Evolutionary conservation across 1,140 invertebrate genomes (phyloP), one percentile per base, ranked within the genome.

Genomic region (Alviniconcha marisindica): DNA sequence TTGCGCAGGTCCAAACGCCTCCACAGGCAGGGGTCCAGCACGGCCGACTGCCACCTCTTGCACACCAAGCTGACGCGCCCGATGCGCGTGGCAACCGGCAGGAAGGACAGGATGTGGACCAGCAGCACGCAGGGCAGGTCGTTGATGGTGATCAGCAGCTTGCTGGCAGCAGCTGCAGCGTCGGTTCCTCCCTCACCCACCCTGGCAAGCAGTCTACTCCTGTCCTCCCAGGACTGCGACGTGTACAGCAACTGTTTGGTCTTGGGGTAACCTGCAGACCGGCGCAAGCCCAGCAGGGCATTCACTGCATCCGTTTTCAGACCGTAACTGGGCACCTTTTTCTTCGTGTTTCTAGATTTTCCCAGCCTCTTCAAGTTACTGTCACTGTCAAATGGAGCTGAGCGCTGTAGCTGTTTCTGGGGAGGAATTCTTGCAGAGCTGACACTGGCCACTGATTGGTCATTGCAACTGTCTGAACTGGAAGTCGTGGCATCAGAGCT

Each of bases 1-100:
- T 83, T 82, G 12, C 60, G 69, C 36, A 88, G 63, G 56, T 79
- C 80, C 24, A 88, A 31, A 18, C 33, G 56, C 10, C 84, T 74
- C 87, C 87, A 88, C 1, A 88, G 51, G n/a, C 83, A 84, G 31
- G 81, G 83, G 69, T 88, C 87, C 7, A 77, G 18, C 14, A 73
- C 81, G 15, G 77, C 24, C 56, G 82, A 76, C 36, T 85, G 77
- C 87, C 87, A 88, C 28, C 74, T 80, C 63, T 83, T 87, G 79
- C 86, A 88, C 42, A 88, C 87, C 31, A 54, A 44, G 24, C 73
- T 60, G 3, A 77, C 86, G 24, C 73, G 3, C 2, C 86, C 14
- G 2, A 88, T 60, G 31, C 87, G 78, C n/a, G 78, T 51, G 40
- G 77, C 77, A 0, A 85, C 42, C 2, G 79, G 74, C 15, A 88